These are phyloP conservation scores for Acipenser ruthenus DNA, from an alignment of 2,797 vertebrate genomes.

Conservation along the genomic window DNA sequence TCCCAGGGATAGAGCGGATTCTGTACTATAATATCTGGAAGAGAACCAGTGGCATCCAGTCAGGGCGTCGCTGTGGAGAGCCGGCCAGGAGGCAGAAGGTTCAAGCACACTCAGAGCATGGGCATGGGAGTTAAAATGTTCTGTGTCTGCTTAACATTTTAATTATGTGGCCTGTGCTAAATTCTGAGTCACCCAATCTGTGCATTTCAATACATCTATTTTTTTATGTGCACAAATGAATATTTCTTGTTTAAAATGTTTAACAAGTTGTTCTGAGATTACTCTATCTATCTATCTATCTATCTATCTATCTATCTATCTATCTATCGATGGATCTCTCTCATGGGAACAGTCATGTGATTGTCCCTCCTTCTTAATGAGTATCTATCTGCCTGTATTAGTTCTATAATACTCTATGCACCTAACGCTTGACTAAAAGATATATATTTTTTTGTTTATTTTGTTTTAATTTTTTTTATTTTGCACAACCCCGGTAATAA, in stretches of 20 bases:
- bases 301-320: too few relatives aligned
- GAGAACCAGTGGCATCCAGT: slow-evolving; percentile 44
- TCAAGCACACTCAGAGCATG: slow-evolving; percentile 32
- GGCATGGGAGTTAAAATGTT: slow-evolving; percentile 41
- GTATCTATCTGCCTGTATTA: too few relatives aligned
- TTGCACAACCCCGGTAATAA: background rate
- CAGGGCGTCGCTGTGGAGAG: slow-evolving; percentile 43
- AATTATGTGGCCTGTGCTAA: slow-evolving; percentile 32
- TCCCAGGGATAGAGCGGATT: slow-evolving; percentile 55
- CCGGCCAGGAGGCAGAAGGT: slow-evolving; percentile 48
- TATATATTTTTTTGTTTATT: slow-evolving; percentile 18
- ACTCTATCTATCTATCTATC: background rate
- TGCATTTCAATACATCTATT: too few relatives aligned
- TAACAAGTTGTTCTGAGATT: background rate
- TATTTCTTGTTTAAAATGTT: background rate
- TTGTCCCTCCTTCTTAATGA: too few relatives aligned
- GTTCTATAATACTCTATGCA: slow-evolving; percentile 28
- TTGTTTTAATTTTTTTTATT: background rate
- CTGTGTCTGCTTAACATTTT: slow-evolving; percentile 32
- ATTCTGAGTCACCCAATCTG: slow-evolving; percentile 28
- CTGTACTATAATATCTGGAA: slow-evolving; percentile 54
- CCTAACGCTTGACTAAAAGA: slow-evolving; percentile 36
- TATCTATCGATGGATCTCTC: too few relatives aligned
- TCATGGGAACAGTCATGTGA: too few relatives aligned
- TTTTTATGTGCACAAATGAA: background rate